A percentile compares a stretch with the other conserved stretches of the same genome.
These are phyloP conservation scores for Dromiciops gliroides DNA, from an alignment of 2,113 vertebrate genomes.

Conservation along the genomic window DNA sequence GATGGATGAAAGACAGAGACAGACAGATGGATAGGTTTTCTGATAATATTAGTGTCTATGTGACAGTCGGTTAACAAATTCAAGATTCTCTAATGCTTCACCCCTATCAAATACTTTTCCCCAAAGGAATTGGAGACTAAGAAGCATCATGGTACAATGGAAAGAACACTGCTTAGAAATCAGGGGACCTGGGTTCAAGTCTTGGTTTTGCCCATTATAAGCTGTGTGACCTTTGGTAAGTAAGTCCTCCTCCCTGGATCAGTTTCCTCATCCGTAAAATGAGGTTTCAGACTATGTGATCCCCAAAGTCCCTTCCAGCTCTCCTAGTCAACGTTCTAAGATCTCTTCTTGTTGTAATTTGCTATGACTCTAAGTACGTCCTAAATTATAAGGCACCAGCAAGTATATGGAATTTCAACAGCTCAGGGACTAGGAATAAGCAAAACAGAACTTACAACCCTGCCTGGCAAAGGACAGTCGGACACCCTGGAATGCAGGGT, in stretches of 20 bases:
- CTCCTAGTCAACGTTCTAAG: background rate
- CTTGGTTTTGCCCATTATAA: background rate
- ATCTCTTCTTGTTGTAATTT: background rate
- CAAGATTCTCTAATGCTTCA: background rate
- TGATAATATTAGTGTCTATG: constrained; percentile 25
- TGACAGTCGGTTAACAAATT: constrained; percentile 29
- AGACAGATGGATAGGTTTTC: background rate
- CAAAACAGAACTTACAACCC: background rate
- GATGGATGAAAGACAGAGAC: too few relatives aligned
- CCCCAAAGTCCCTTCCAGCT: background rate
- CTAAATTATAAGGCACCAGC: background rate
- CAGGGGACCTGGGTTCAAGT: background rate
- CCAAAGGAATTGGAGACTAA: background rate
- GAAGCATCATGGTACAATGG: background rate
- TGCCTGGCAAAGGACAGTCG: background rate
- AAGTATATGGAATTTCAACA: background rate
- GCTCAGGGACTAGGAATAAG: background rate
- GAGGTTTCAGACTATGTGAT: background rate
- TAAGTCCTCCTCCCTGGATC: background rate
- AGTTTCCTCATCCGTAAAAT: background rate
- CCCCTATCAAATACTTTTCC: background rate
- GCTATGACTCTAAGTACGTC: background rate
- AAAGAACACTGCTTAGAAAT: background rate
- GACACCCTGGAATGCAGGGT: background rate
- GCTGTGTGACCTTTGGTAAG: background rate